Base-by-base conservation (phyloP, 2,888 invertebrate genomes). In the Drosophila borealis region DNA sequence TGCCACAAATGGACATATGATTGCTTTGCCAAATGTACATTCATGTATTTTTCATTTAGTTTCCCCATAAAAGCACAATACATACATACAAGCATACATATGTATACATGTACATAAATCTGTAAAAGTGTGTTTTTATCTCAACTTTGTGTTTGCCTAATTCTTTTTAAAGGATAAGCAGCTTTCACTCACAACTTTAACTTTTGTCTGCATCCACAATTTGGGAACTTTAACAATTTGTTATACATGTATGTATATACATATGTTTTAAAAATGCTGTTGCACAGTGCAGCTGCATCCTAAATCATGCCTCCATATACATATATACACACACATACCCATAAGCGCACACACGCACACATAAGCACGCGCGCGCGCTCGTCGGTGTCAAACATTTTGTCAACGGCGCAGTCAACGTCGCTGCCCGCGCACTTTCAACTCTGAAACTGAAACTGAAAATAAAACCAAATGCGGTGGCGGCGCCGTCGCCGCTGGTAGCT, bases 361-460 rank as follows among this genome's bases (percentile, higher is more conserved):
- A 51, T 21, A 42, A 29, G 29, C 21, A 44, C 19, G 14, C 17
- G 46, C 39, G 36, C 9, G 21, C 61, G 41, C 36, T 17, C 42
- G 60, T 49, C 61, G 21, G 41, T 59, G 59, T 29, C 61, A 63
- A 77, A 68, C 48, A 77, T 72, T 78, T 73, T 76, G 76, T 76
- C 76, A 76, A 74, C 65, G 60, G 37, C 67, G 54, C 72, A 39
- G 77, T 55, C 48, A 45, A 39, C 74, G 67, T 56, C 78, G 66
- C 72, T 71, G 72, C 77, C 67, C 44, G 67, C 74, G 72, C 77
- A 77, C 57, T 74, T 72, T 77, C 63, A 78, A 74, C 78, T 78
- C 78, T 70, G 63, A 63, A 74, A 77, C 42, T 63, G 75, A 78
- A 78, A 80, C 62, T 74, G 80, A 80, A 84, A 84, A 84, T 81